phyloP scores from a whole-genome alignment of 2,888 invertebrate species.

The Drosophila stalkeri region DNA sequence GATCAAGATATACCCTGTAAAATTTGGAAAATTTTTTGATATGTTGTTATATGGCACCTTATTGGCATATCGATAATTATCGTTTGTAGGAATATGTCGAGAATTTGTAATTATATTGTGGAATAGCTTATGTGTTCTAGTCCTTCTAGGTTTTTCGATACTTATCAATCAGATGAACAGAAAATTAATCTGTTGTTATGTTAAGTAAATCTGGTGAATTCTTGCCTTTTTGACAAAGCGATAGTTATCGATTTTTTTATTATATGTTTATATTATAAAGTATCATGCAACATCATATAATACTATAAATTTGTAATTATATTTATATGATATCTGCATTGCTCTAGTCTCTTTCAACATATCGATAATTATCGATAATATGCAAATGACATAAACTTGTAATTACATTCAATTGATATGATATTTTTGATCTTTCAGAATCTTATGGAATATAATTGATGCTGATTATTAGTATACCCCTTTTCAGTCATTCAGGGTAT shows the following conservation, averaged over 20 bases:
- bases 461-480: neutral
- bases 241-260: neutral
- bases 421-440: neutral
- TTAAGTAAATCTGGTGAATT: neutral
- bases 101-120: no score
- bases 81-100: neutral
- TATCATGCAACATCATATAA: no score
- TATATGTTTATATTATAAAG: no score
- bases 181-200: neutral
- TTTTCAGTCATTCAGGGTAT: neutral
- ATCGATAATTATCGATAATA: neutral
- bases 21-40: neutral
- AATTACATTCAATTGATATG: neutral
- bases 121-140: no score
- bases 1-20: neutral
- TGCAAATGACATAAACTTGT: fast-evolving
- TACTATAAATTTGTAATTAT: neutral
- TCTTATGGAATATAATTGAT: neutral
- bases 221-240: neutral
- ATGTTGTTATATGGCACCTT: neutral
- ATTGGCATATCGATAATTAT: neutral
- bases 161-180: neutral
- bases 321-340: no score
- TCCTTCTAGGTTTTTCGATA: neutral
- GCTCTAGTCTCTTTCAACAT: neutral